These are phyloP conservation scores for Actinopyga echinites DNA, from an alignment of 53 echinoderm and acorn worm genomes.

Conservation along the genomic window DNA sequence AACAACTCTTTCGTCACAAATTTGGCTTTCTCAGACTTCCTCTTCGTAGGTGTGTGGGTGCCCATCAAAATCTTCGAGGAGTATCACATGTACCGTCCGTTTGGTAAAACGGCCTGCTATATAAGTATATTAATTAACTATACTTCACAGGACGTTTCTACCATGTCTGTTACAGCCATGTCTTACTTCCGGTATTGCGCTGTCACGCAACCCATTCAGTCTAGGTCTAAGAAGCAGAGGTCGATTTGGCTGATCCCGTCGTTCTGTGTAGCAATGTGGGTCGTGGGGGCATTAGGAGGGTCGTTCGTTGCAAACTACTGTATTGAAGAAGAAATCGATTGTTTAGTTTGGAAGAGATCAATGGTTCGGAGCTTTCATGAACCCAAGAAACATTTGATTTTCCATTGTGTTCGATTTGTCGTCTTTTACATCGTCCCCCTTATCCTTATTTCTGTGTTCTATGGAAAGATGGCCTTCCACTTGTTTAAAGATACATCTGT, in stretches of 20 bases:
- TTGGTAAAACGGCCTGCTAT: not conserved
- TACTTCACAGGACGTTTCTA: slow-evolving; percentile 14
- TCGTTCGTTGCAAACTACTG: too few species aligned
- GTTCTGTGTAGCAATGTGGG: too few species aligned
- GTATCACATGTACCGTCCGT: not conserved
- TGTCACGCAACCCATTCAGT: not conserved
- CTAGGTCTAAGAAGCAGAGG: not conserved
- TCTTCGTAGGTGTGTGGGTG: not conserved
- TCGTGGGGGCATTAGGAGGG: too few species aligned
- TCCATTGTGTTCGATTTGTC: not conserved
- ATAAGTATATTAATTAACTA: not conserved
- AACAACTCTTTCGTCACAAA: slow-evolving; percentile 18
- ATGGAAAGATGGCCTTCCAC: slow-evolving; percentile 8
- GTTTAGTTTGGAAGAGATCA: too few species aligned
- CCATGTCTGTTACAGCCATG: not conserved
- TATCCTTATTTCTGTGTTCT: not conserved
- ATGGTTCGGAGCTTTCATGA: too few species aligned
- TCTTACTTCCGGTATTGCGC: slow-evolving; percentile 27
- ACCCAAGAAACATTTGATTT: not conserved
- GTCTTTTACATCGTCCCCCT: not conserved
- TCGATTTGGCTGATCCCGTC: too few species aligned
- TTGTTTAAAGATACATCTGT: not conserved
- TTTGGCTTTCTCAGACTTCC: slow-evolving; percentile 9
- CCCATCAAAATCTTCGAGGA: not conserved
- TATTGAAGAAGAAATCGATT: too few species aligned